Evolutionary conservation across 2,888 invertebrate species (phyloP), one percentile per base, ranked within the genome.

Genomic region (Priocnemis perturbator): DNA sequence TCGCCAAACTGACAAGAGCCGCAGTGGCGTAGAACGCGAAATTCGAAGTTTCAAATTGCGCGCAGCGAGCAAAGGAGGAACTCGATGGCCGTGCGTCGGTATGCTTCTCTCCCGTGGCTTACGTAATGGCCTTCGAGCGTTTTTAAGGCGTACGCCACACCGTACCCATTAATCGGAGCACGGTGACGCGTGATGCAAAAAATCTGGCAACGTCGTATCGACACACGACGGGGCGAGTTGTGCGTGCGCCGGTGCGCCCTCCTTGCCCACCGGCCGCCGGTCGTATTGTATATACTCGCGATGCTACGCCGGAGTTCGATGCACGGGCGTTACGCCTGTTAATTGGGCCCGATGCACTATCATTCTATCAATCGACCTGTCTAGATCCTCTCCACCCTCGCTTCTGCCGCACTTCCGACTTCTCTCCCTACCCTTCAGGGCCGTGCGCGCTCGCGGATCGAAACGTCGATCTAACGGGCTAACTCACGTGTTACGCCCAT

Each of bases 131-230:
- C 69, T 71, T 72, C 68, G 71, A 47, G 60, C 50, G 60, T 68
- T 71, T 71, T 71, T 72, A 77, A 76, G 75, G 77, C 76, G 67
- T 73, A 74, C 77, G 56, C n/a, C n/a, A n/a, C 60, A 61, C 67
- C 72, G 62, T 64, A 64, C 72, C 72, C 67, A 74, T 72, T 76
- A 74, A 74, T 74, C 72, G 67, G 69, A 67, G 73, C 70, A 73
- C 56, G 65, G 68, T 57, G 71, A 63, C 67, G 60, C 62, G 74
- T 65, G 64, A 71, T 64, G 63, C 60, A 73, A 73, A 75, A 71
- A 75, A 73, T 73, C 74, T 73, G 74, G 74, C 74, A 75, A 75
- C 74, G 67, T 60, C 58, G 74, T 67, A 58, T 47, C 57, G 50
- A 62, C 67, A 62, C 67, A 50, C 50, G 47, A 7, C 37, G 37